phyloP scores from a whole-genome alignment of 2,797 vertebrate genomes.

The Tolypeutes matacus region DNA sequence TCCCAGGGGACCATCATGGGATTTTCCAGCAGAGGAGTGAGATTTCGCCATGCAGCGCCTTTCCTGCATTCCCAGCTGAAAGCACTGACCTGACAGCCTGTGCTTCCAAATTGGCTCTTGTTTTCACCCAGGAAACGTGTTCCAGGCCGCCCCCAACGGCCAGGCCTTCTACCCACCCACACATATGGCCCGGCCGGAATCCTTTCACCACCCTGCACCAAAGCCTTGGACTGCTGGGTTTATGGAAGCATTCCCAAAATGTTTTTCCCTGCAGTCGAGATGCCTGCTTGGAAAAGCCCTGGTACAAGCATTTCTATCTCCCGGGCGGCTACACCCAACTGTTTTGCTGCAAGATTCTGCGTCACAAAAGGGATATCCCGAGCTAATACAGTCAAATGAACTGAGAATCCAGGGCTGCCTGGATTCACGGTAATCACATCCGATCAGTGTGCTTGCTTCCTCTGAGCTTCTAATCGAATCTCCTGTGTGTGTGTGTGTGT shows the following conservation, averaged over 20 bases:
- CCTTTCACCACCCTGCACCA: background rate
- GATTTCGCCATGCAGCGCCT: fast-evolving
- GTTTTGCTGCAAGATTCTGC: background rate
- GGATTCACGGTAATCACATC: background rate
- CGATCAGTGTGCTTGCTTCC: background rate
- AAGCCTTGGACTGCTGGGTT: background rate
- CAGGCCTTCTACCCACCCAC: background rate
- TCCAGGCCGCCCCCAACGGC: background rate
- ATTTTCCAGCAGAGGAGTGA: background rate
- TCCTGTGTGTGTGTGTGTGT: slow-evolving; percentile 62
- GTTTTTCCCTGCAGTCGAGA: background rate
- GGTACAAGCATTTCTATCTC: background rate
- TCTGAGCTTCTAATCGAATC: slow-evolving; percentile 65
- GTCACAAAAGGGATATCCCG: slow-evolving; percentile 61
- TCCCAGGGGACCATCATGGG: background rate
- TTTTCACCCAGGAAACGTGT: background rate
- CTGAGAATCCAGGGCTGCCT: background rate
- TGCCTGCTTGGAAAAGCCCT: background rate
- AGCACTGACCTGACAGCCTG: background rate
- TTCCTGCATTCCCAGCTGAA: background rate
- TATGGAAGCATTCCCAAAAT: background rate
- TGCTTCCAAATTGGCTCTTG: background rate
- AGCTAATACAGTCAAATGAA: background rate
- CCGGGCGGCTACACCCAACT: background rate
- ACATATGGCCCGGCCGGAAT: background rate